Percentiles rank a stretch among this genome's conserved stretches.
These are phyloP conservation scores for Acanthaster planci DNA, from an alignment of 35 echinoderm and acorn worm genomes.

Conservation along the genomic window DNA sequence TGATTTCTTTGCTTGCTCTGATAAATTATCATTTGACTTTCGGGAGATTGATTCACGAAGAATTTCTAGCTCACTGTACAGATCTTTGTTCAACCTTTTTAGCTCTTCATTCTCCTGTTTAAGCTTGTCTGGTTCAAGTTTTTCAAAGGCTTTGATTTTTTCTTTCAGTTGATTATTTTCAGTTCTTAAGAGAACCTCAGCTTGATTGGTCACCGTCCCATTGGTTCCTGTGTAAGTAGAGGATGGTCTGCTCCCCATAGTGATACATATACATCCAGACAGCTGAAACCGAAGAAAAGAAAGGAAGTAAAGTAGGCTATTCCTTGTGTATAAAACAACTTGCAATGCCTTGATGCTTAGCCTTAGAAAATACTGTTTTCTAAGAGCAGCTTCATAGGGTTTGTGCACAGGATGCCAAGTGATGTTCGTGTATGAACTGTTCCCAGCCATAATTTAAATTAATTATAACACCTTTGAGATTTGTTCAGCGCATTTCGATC, in stretches of 20 bases:
- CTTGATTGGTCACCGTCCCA: background rate
- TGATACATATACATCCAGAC: background rate
- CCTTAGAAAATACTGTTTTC: too few species aligned
- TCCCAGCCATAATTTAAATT: too few species aligned
- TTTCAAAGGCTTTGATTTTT: background rate
- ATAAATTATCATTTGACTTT: background rate
- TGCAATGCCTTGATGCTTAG: too few species aligned
- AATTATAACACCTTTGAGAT: too few species aligned
- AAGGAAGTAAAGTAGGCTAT: too few species aligned
- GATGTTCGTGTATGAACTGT: too few species aligned
- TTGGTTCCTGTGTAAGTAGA: background rate
- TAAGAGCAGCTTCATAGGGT: too few species aligned
- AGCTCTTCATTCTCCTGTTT: conserved; percentile 10
- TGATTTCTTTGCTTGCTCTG: background rate
- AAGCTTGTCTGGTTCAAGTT: background rate
- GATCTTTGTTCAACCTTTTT: background rate
- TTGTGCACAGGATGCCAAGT: too few species aligned
- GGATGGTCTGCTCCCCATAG: conserved; percentile 2
- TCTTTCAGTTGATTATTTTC: conserved; percentile 17
- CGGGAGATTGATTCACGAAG: background rate
- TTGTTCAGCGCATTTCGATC: too few species aligned
- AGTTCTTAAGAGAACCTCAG: conserved; percentile 4
- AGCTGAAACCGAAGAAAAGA: too few species aligned
- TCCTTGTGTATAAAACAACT: too few species aligned
- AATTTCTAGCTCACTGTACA: background rate